Evolutionary conservation across 2,113 vertebrate species (phyloP).

Genomic region (Sinocyclocheilus anshuiensis): DNA sequence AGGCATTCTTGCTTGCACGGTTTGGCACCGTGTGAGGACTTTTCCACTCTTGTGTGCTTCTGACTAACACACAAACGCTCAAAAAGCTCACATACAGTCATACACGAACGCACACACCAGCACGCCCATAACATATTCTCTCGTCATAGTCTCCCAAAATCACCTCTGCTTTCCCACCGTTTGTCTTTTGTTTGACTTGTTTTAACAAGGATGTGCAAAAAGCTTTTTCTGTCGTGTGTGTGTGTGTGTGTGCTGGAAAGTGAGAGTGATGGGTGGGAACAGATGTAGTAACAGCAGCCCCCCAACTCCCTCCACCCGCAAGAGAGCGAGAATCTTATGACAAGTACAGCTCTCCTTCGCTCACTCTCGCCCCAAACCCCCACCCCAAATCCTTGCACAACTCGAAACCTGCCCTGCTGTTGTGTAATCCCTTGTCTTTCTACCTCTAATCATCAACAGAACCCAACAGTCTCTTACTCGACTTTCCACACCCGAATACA

Average conservation of each 20-base stretch:
- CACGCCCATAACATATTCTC: constrained; percentile 3
- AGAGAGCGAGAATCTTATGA: constrained; percentile 47
- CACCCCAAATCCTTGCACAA: constrained; percentile 32
- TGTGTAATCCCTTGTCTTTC: constrained; percentile 40
- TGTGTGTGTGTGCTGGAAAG: constrained; percentile 43
- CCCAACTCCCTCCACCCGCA: constrained; percentile 13
- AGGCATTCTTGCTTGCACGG: constrained; percentile 55
- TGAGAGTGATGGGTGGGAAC: constrained; percentile 67
- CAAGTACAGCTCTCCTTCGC: constrained; percentile 37
- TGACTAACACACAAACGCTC: constrained; percentile 43
- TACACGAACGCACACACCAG: constrained; percentile 45
- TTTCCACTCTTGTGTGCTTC: constrained; percentile 55
- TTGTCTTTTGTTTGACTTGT: constrained; percentile 42
- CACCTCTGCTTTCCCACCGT: constrained; percentile 24
- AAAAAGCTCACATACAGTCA: constrained; percentile 18
- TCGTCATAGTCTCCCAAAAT: constrained; percentile 41
- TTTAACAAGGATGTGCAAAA: constrained; percentile 67
- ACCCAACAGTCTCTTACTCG: background rate
- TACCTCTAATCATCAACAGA: constrained; percentile 34
- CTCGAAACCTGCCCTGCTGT: constrained; percentile 50
- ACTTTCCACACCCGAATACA: constrained; percentile 16
- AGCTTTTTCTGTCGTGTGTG: constrained; percentile 52
- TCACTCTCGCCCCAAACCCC: constrained; percentile 20
- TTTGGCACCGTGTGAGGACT: constrained; percentile 58
- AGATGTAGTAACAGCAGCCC: constrained; percentile 72